Conservation (phyloP, 2,797 vertebrate genomes). For the Schizothorax lantsangensis region DNA sequence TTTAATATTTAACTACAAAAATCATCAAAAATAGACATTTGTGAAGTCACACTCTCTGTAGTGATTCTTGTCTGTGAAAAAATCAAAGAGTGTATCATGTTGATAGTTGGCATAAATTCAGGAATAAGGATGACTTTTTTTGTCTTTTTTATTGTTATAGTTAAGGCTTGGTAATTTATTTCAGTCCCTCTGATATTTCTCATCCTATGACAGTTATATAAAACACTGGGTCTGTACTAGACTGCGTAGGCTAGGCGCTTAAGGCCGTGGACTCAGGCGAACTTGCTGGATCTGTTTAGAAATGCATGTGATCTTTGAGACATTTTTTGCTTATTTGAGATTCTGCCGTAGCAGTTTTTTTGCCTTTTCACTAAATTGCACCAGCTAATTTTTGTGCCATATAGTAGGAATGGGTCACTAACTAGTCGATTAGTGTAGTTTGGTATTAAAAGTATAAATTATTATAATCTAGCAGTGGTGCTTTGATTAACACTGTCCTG, state of each 20-base stretch:
- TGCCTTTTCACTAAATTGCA: neutral
- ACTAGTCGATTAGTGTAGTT: neutral
- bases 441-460: neutral
- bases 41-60: neutral
- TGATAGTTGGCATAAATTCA: neutral
- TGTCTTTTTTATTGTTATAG: neutral
- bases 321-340: slow-evolving; percentile 2
- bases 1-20: neutral
- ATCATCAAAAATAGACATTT: neutral
- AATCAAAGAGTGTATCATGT: neutral
- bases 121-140: neutral
- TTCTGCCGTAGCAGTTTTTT: slow-evolving; percentile 1
- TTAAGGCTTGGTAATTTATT: neutral
- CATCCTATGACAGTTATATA: slow-evolving; percentile 32
- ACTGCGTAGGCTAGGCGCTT: neutral
- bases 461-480: neutral
- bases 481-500: neutral
- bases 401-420: neutral
- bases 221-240: slow-evolving; percentile 8
- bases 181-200: slow-evolving; percentile 19
- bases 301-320: slow-evolving; percentile 20
- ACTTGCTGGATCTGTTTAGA: slow-evolving; percentile 38
- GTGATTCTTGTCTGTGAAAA: neutral
- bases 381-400: neutral
- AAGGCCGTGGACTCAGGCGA: slow-evolving; percentile 33